These are phyloP conservation scores for Meghimatium bilineatum DNA, from an alignment of 2,888 invertebrate genomes.

Conservation along the genomic window DNA sequence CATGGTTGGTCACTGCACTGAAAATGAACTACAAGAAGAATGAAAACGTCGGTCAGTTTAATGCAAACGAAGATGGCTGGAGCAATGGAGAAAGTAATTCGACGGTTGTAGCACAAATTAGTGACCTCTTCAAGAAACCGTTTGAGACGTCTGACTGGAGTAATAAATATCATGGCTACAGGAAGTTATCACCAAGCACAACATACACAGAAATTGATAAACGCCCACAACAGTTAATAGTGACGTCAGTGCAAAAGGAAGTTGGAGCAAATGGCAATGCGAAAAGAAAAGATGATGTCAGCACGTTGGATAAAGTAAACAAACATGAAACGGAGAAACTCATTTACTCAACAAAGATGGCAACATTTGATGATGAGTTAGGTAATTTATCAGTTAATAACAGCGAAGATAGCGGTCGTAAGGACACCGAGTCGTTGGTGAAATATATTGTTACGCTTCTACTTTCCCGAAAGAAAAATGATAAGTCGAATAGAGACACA, in stretches of 20 bases:
- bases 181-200: background rate
- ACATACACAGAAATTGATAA: background rate
- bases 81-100: background rate
- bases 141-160: background rate
- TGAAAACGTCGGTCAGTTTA: no score
- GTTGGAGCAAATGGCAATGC: background rate
- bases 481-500: background rate
- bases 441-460: slow-evolving; percentile 13
- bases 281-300: background rate
- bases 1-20: slow-evolving; percentile 27
- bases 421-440: slow-evolving; percentile 15
- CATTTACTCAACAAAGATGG: background rate
- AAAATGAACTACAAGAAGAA: background rate
- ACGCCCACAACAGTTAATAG: background rate
- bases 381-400: background rate
- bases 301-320: background rate
- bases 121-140: background rate
- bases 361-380: background rate
- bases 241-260: background rate
- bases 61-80: background rate
- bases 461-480: slow-evolving; percentile 1
- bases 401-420: background rate
- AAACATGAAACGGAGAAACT: background rate
- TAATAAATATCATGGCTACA: background rate
- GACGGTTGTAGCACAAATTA: background rate